Base-by-base conservation (phyloP, 2,888 invertebrate genomes). In the Rhamnusium bicolor region DNA sequence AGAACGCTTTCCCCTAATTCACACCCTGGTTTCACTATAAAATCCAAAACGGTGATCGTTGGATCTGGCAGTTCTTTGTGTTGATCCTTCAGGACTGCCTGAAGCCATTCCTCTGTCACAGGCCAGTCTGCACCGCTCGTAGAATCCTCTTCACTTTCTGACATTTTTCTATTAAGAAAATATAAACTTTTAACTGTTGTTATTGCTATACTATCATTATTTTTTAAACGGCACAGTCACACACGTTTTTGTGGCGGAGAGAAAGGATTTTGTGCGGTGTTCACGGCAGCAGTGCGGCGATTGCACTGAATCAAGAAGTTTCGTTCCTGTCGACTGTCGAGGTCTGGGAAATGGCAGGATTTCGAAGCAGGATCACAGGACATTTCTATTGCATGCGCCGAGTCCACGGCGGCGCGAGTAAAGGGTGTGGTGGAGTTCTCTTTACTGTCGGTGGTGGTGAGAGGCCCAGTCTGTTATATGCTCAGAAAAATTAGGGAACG, bases 1-100 rank as follows among this genome's bases (percentile, higher is more conserved):
- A 95, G 90, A 19, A 93, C 93, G 73, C 93, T 93, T 75, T 94
- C 93, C 3, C 93, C 92, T 56, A 92, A 91, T 16, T 91, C 91
- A 78, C 93, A 91, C 49, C 91, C 91, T 7, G 91, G 91, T 53
- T 89, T 86, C 29, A 91, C 90, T n/a, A 88, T 87, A 82, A 91
- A 91, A 80, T 91, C 89, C 73, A 87, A 80, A 68, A 91, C 88
- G 62, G 84, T 83, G 27, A 89, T 88, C 75, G 80, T 54, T 1
- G 84, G 81, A 71, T 85, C 84, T 5, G 78, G 73, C 14, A 85
- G 70, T 51, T 87, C 85, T 68, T 83, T 84, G 85, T 90, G 90
- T 85, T 90, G 89, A 67, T 89, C 87, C 74, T 85, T 86, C 51
- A 91, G 86, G 58, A 91, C 88, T 65, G 87, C 88, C 80, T 90